Evolutionary conservation across 2,888 invertebrate genomes (phyloP).

Genomic region (Drosophila pseudotakahashii): DNA sequence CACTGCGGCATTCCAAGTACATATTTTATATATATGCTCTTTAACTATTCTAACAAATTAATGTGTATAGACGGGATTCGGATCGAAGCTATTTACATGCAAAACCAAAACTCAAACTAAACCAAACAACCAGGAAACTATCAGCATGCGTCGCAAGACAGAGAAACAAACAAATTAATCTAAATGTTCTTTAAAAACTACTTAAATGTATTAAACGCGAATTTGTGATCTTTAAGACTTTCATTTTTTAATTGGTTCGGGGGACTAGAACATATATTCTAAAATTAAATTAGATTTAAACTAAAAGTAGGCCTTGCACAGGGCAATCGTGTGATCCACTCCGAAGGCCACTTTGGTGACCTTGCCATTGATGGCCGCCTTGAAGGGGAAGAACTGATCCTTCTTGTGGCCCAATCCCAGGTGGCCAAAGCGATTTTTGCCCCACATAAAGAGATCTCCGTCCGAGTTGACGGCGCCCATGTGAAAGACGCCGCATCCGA

Average conservation of each 20-base stretch:
- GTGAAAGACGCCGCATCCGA: slow-evolving; percentile 90
- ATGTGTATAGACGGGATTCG: slow-evolving; percentile 55
- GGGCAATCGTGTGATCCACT: slow-evolving; percentile 92
- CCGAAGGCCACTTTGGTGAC: slow-evolving; percentile 91
- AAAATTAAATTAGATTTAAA: not conserved
- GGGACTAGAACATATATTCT: slow-evolving; percentile 1
- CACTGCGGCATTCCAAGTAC: slow-evolving; percentile 72
- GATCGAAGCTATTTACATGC: slow-evolving; percentile 64
- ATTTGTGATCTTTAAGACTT: slow-evolving; percentile 76
- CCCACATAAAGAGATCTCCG: slow-evolving; percentile 96
- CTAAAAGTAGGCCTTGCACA: slow-evolving; percentile 90
- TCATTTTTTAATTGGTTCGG: slow-evolving; percentile 1
- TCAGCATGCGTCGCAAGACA: slow-evolving; percentile 37
- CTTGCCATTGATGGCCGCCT: slow-evolving; percentile 91
- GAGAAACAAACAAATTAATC: slow-evolving; percentile 70
- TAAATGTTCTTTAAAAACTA: slow-evolving; percentile 79
- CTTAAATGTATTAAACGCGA: slow-evolving; percentile 80
- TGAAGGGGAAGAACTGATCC: slow-evolving; percentile 95
- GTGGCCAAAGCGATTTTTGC: slow-evolving; percentile 92
- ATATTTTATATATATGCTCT: slow-evolving; percentile 77
- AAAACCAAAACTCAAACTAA: not conserved
- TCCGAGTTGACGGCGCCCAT: slow-evolving; percentile 92
- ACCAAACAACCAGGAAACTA: slow-evolving; percentile 22
- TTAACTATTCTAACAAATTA: slow-evolving; percentile 55
- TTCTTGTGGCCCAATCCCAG: slow-evolving; percentile 92